Evolutionary conservation across 2,888 invertebrate genomes (phyloP), one percentile per base, ranked within the genome.

Genomic region (Willowsia nigromaculata): DNA sequence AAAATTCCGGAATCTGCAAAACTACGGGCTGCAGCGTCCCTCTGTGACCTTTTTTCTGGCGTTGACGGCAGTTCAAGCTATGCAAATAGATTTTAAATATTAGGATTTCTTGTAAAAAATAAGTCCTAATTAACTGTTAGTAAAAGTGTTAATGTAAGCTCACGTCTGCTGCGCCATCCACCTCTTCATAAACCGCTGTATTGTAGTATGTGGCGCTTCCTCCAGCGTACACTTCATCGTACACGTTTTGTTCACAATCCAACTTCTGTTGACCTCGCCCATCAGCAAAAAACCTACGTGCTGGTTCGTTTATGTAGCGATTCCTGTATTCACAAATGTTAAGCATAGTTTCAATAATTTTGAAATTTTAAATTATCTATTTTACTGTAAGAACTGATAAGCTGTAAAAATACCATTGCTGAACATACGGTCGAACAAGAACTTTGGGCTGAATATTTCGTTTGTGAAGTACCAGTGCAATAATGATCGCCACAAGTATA

Each of bases 261-360:
- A 89, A 71, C 68, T 89, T 86, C 59, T 90, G 84, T 22, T 89
- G 82, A 50, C 89, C 85, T 1, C 80, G 81, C 27, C 76, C 76
- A 47, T 86, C 87, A 6, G 71, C 43, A 40, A 91, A 91, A 71
- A 90, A 88, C n/a, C 90, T 74, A 62, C 90, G 80, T 1, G 91
- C 90, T 9, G 92, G 92, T 56, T 92, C 90, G 78, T 92, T 90
- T 1, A 92, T 90, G 65, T 92, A 92, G 25, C 91, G 91, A 5
- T 92, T 91, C 92, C 92, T 92, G n/a, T n/a, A n/a, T n/a, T n/a
- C n/a, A n/a, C n/a, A n/a, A n/a, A n/a, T n/a, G n/a, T n/a, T n/a
- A n/a, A n/a, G n/a, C n/a, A n/a, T n/a, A n/a, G n/a, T n/a, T n/a
- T n/a, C n/a, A n/a, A n/a, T n/a, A n/a, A n/a, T n/a, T n/a, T n/a